Evolutionary conservation across 2,113 vertebrate species (phyloP), one percentile per base, ranked within the genome.

Genomic region (Stigmatopora argus): DNA sequence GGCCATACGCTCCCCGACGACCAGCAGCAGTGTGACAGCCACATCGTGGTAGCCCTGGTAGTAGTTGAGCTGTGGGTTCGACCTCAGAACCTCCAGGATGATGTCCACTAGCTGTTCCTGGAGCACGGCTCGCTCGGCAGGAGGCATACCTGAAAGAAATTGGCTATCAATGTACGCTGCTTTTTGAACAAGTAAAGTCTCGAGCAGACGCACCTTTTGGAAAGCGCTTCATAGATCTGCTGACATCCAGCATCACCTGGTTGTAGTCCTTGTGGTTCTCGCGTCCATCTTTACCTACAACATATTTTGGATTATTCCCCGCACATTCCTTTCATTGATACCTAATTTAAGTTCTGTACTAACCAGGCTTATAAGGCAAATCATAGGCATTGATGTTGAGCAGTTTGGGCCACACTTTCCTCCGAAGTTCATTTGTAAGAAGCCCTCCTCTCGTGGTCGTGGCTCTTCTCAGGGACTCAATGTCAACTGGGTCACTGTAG

Each of bases 41-140:
- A 94, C 87, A 49, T 94, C 93, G 2, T 94, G 93, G 83, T 92
- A 94, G 41, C 93, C 93, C 62, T 94, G 92, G 78, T 94, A 94
- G 74, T 94, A 94, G 77, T 93, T 89, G 19, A 94, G 89, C 81
- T 92, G 90, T 1, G 90, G 85, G 78, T 89, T 91, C 9, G 79
- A 67, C 47, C 78, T 84, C 71, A 94, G 73, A 56, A 93, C 85
- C 14, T 86, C 85, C 62, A 94, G 80, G 62, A 94, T 94, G 78
- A 92, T 84, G 72, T 90, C 88, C 1, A 84, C 87, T 63, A 94
- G 85, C 80, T 94, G 91, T 72, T 93, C 90, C 81, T 93, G 92
- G 2, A 94, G 88, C 7, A 88, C 85, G 2, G 66, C 82, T 57
- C 92, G 80, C 86, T 93, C 89, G 4, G 85, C 63, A 3, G 67